Percentiles rank a stretch among this genome's conserved stretches.
phyloP scores from a whole-genome alignment of 1,140 invertebrate genomes.

The Calephelis nemesis region DNA sequence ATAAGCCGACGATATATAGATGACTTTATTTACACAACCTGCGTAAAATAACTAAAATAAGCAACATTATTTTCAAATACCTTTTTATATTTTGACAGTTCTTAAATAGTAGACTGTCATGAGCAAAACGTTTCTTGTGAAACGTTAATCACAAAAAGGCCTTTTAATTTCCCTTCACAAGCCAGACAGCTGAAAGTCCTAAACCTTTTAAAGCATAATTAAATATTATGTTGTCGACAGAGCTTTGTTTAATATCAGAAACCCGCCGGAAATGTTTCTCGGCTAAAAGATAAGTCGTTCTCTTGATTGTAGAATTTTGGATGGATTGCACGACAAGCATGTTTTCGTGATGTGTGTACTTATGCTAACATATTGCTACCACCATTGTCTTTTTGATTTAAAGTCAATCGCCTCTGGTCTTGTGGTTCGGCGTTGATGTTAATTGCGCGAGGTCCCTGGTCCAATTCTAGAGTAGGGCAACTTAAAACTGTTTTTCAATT shows the following conservation, averaged over 20 bases:
- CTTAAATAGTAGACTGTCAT: neutral
- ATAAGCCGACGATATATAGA: no score
- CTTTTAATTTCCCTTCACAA: slow-evolving; percentile 15
- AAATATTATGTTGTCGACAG: slow-evolving; percentile 18
- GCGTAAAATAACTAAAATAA: no score
- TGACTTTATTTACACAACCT: no score
- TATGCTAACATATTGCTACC: no score
- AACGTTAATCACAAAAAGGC: slow-evolving; percentile 12
- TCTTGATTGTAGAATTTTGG: neutral
- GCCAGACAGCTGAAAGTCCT: neutral
- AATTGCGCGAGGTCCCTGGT: no score
- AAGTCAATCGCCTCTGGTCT: no score
- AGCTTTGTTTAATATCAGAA: slow-evolving; percentile 16
- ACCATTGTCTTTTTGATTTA: no score
- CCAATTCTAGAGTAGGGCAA: no score
- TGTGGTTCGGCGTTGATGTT: no score
- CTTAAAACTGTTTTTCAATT: no score
- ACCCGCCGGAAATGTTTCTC: slow-evolving; percentile 11
- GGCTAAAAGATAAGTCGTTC: slow-evolving; percentile 1
- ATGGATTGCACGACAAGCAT: neutral
- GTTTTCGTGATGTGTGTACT: neutral
- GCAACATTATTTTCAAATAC: neutral
- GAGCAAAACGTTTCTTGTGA: neutral
- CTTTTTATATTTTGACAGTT: neutral
- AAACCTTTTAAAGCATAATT: slow-evolving; percentile 14